Evolutionary conservation across 2,797 vertebrate species (phyloP), one percentile per base, ranked within the genome.

Genomic region (Arctocebus calabarensis): DNA sequence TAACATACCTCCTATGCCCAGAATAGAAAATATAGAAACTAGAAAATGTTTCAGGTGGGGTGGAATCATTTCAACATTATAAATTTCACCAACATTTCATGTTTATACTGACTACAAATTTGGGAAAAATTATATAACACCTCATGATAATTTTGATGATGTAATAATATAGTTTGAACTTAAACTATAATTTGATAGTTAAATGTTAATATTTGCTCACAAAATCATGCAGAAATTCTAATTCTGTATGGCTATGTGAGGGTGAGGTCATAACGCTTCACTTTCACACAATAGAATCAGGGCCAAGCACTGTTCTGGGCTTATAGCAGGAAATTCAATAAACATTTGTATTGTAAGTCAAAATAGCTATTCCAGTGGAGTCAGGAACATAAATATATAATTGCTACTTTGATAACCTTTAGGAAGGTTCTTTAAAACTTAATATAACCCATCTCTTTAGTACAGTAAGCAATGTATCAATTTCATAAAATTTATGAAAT

Each of bases 191-290:
- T 84, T 90, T 73, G 83, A 55, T 71, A 43, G 22, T 27, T 90
- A 29, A 64, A 22, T 79, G 32, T 61, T 94, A 90, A 78, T 77
- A 94, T 81, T 94, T 93, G 55, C 34, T 71, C 75, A 71, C 32
- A 94, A 88, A 90, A 61, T 78, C 16, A 43, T 77, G 66, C 29
- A 66, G 61, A 90, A 71, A 84, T 61, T 71, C 32, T 74, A 66
- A 55, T 27, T 5, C 5, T 74, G 12, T 81, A 34, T 81, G n/a
- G 2, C 8, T 84, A 81, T 93, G 13, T 57, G 27, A 86, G 34
- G 32, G 52, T 37, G 10, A 25, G 20, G 0, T 81, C 43, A 17
- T 32, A 22, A 68, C 34, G 34, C 10, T 73, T 0, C 4, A 19
- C 55, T 77, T 52, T 71, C 40, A 81, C 2, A 55, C 7, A 10